Percentiles rank a stretch among this genome's conserved stretches.
phyloP scores from a whole-genome alignment of 1,140 invertebrate genomes.

The Drosophila bocqueti region DNA sequence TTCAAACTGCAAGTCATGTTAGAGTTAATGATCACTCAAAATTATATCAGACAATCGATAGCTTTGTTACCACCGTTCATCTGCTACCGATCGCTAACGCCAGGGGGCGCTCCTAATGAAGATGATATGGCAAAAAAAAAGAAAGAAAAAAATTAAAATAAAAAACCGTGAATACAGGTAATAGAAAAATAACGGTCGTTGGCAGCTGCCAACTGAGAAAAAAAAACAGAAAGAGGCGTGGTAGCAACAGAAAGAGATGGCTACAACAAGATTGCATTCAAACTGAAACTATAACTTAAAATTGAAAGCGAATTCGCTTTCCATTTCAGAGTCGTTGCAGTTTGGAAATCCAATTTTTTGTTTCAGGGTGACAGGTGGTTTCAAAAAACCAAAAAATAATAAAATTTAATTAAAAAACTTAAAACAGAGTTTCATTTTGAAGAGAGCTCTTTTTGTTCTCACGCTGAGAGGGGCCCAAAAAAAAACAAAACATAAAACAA shows the following conservation, averaged over 20 bases:
- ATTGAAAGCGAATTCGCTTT: conserved; percentile 71
- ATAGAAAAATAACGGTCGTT: conserved; percentile 60
- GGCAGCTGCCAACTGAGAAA: conserved; percentile 32
- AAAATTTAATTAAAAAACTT: conserved; percentile 36
- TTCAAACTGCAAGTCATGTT: not conserved
- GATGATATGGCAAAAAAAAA: conserved; percentile 72
- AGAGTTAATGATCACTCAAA: not conserved
- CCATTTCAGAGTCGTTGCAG: conserved; percentile 54
- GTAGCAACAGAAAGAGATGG: conserved; percentile 16
- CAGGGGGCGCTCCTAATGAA: conserved; percentile 56
- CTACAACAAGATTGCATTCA: conserved; percentile 33
- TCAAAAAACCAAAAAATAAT: conserved; percentile 19
- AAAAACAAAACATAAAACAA: conserved; percentile 30
- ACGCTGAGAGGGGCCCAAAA: conserved; percentile 40
- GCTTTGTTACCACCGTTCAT: conserved; percentile 14
- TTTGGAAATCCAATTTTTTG: conserved; percentile 35
- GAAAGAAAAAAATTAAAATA: conserved; percentile 1
- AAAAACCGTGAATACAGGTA: conserved; percentile 28
- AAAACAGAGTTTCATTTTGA: conserved; percentile 14
- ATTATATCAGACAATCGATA: not conserved
- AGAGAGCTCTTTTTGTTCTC: conserved; percentile 56
- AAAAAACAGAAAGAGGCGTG: conserved; percentile 46
- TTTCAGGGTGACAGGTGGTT: conserved; percentile 37
- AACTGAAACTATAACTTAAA: conserved; percentile 34
- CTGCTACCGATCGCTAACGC: conserved; percentile 29